Evolutionary conservation across 2,797 vertebrate genomes (phyloP), one percentile per base, ranked within the genome.

Genomic region (Danio aesculapii): DNA sequence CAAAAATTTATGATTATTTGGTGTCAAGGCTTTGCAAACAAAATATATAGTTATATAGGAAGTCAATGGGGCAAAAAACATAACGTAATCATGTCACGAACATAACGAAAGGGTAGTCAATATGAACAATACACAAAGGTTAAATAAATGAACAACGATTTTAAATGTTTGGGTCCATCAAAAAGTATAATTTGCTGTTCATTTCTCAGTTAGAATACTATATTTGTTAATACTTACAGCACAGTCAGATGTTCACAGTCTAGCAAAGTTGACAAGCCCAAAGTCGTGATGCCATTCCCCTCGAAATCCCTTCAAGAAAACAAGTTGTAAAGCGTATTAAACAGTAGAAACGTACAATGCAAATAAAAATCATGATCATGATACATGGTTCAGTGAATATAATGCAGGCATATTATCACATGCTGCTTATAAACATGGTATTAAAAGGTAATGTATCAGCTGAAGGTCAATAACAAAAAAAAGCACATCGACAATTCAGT

Each of bases 241-340:
- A 90, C 88, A 30, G 87, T 84, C 68, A 93, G 90, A 2, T 80
- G 84, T 86, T 88, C 50, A 0, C 88, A 90, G 2, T 89, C 88
- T 74, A 89, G 75, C 78, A 94, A 92, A 55, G 86, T 90, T 71
- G 89, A 91, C 72, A 90, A 88, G 46, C 72, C 84, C 82, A 91
- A 79, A 14, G 81, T 59, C 64, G 90, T 89, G 80, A 90, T 91
- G 16, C 46, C 43, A 47, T 91, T 92, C 50, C 88, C 83, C 89
- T 93, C 89, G 89, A 92, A 88, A 89, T 92, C 90, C 61, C 92
- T 92, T 82, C 61, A 52, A 86, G 61, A 76, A 6, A 50, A 7
- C 14, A 71, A 16, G 4, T 41, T 11, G 53, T 14, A 62, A 61
- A 6, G 10, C 10, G 2, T 5, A 55, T 8, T 5, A 5, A 72